Base-by-base conservation (phyloP, 2,797 vertebrate genomes). In the Enteromius trimaculatus region DNA sequence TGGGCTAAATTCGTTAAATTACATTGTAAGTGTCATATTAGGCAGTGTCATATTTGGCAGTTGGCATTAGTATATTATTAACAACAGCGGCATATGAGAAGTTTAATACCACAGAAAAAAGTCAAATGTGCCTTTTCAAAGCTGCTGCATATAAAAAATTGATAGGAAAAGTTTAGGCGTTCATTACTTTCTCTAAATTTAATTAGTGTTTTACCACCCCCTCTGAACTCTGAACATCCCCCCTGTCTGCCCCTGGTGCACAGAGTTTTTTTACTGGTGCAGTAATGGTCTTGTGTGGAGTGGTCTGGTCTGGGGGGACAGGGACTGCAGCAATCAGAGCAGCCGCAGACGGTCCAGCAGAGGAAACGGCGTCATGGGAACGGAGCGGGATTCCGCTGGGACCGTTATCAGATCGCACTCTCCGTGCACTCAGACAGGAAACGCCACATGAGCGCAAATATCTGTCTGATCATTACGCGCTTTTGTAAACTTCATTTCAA, bases 321-420 rank as follows among this genome's bases (percentile, higher is more conserved):
- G 90, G 76, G 90, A 87, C 87, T 51, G 86, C 88, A 86, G 86
- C 91, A 93, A 94, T 94, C 87, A 84, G n/a, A 1, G 86, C 75
- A 26, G 90, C 91, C 81, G 91, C 93, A 94, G 93, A 94, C 60
- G 42, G 39, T 89, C 88, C 87, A 85, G 85, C 89, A 86, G 91
- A 93, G 94, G 93, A 95, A 93, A 87, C 89, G 84, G 91, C 88
- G 94, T 95, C 94, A 95, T 95, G 94, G 95, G 94, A 95, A 94
- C 75, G 88, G 88, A 87, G 71, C 75, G 62, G 66, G 84, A 84
- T 23, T 86, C 87, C 83, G 31, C 53, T 6, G 83, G 86, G 89
- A 84, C 29, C 79, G 82, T 93, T 93, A 94, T 95, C 95, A 90
- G 93, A 95, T 94, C 89, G 62, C 58, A 87, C 81, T 81, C 86